Percentiles rank a stretch among this genome's conserved stretches.
phyloP scores from a whole-genome alignment of 1,140 invertebrate genomes.

The Bombus huntii region DNA sequence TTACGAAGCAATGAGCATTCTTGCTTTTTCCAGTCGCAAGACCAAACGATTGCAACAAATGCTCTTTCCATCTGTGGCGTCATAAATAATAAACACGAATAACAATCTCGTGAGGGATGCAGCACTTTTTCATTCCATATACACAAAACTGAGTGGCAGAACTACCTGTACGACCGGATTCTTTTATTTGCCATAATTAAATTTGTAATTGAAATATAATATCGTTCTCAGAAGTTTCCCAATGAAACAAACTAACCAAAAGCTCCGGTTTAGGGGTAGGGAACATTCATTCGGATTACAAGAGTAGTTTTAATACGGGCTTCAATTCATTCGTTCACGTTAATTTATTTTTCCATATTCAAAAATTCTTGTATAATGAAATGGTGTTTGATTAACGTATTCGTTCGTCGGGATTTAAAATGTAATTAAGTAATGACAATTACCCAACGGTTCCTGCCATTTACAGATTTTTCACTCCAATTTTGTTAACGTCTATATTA shows the following conservation, averaged over 20 bases:
- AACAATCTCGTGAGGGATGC: conserved; percentile 29
- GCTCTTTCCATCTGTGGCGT: conserved; percentile 37
- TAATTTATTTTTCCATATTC: not conserved
- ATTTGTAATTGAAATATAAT: conserved; percentile 79
- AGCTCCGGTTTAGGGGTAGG: conserved; percentile 15
- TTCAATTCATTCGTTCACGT: conserved; percentile 39
- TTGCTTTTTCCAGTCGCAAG: not conserved
- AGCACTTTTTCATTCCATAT: too few relatives aligned
- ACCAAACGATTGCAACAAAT: conserved; percentile 30
- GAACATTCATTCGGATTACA: conserved; percentile 66
- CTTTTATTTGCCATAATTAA: conserved; percentile 77
- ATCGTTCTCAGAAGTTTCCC: conserved; percentile 73
- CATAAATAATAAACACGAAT: conserved; percentile 70
- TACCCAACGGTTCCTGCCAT: not conserved
- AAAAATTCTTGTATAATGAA: not conserved
- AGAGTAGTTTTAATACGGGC: conserved; percentile 71
- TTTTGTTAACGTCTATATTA: not conserved
- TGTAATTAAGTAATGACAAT: not conserved
- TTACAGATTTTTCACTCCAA: not conserved
- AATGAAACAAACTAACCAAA: not conserved
- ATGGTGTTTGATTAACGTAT: not conserved
- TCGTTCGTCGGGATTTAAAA: not conserved
- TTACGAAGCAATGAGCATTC: not conserved
- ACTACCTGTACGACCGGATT: conserved; percentile 12
- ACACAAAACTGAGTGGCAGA: too few relatives aligned